These are phyloP conservation scores for Aphidius ervi DNA, from an alignment of 1,140 invertebrate genomes.

Conservation along the genomic window DNA sequence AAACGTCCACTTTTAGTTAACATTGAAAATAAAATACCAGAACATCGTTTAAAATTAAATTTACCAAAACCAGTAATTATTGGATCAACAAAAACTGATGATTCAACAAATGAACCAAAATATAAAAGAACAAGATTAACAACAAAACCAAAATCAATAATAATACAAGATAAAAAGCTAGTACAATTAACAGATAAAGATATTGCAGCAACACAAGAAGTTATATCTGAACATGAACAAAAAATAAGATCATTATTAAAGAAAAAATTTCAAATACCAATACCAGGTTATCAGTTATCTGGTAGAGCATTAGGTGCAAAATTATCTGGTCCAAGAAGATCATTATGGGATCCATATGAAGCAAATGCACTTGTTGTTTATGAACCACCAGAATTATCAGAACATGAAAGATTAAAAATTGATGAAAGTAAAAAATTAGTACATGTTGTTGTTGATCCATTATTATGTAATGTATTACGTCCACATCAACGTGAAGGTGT, in stretches of 20 bases:
- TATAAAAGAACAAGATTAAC: constrained; percentile 31
- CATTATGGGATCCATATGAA: constrained; percentile 91
- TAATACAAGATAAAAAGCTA: constrained; percentile 39
- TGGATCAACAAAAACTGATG: background rate
- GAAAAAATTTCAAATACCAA: constrained; percentile 93
- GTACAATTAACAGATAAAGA: constrained; percentile 38
- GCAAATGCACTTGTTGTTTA: constrained; percentile 92
- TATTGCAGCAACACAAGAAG: constrained; percentile 37
- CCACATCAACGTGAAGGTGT: constrained; percentile 99
- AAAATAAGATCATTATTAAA: constrained; percentile 77
- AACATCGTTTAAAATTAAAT: constrained; percentile 1
- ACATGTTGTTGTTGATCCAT: constrained; percentile 74
- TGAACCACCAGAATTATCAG: constrained; percentile 73
- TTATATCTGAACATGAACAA: constrained; percentile 58
- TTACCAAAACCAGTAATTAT: constrained; percentile 19
- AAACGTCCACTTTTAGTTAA: constrained; percentile 48
- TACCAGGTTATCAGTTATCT: constrained; percentile 81
- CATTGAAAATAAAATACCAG: constrained; percentile 32
- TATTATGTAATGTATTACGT: constrained; percentile 82
- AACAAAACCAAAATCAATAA: constrained; percentile 35
- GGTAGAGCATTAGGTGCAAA: constrained; percentile 72
- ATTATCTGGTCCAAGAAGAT: constrained; percentile 62
- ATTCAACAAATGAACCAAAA: constrained; percentile 21
- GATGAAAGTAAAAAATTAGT: constrained; percentile 50
- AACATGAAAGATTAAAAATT: constrained; percentile 79